Percentiles rank a stretch among this genome's conserved stretches.
phyloP scores from a whole-genome alignment of 1,140 invertebrate genomes.

The Eumeta japonica region DNA sequence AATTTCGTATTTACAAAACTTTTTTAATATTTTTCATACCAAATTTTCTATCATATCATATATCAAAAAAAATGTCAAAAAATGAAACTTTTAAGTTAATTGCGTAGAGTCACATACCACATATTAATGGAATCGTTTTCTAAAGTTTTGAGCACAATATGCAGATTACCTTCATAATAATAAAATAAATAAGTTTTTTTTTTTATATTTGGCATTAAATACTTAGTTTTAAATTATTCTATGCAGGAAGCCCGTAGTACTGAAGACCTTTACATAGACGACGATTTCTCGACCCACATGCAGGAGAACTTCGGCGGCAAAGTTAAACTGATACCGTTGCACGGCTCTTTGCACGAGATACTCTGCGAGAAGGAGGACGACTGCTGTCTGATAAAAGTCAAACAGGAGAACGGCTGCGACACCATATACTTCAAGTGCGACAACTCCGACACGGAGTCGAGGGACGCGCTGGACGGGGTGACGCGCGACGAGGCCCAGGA shows the following conservation, averaged over 20 bases:
- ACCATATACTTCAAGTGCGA: constrained; percentile 42
- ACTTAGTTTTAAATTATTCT: constrained; percentile 10
- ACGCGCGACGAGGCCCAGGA: constrained; percentile 19
- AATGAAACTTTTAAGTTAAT: too few species aligned
- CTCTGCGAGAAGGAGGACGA: constrained; percentile 47
- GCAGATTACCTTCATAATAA: neutral
- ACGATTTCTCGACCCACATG: constrained; percentile 48
- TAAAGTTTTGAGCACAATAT: too few species aligned
- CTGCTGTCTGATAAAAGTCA: constrained; percentile 49
- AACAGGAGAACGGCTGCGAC: constrained; percentile 43
- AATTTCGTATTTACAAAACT: too few species aligned
- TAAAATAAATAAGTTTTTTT: constrained; percentile 9
- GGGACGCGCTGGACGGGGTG: constrained; percentile 34
- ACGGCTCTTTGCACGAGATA: constrained; percentile 47
- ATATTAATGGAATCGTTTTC: too few species aligned
- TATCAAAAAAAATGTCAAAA: too few species aligned
- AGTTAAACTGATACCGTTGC: constrained; percentile 41
- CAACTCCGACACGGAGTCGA: constrained; percentile 35
- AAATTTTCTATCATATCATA: too few species aligned
- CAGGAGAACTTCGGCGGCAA: constrained; percentile 49
- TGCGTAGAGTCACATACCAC: too few species aligned
- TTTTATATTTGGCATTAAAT: neutral
- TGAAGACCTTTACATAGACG: constrained; percentile 55
- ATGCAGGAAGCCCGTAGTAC: constrained; percentile 56
- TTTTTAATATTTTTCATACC: too few species aligned